phyloP scores from a whole-genome alignment of 2,797 vertebrate genomes.

The Phalanger gymnotis region DNA sequence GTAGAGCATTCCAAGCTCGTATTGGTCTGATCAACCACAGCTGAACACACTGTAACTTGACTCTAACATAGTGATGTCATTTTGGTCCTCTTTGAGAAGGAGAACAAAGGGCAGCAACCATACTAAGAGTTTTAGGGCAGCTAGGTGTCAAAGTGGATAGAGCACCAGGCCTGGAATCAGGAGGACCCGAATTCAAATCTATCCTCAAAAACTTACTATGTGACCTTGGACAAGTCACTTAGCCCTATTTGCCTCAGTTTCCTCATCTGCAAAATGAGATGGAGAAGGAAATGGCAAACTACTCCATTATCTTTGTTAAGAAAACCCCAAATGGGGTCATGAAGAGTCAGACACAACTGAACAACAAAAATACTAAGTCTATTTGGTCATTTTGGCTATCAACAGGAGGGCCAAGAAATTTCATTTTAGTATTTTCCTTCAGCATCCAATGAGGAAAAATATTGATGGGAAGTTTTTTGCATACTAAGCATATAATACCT shows the following conservation, averaged over 20 bases:
- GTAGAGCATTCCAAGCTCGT: too few species aligned
- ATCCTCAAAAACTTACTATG: not conserved
- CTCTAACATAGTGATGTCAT: too few species aligned
- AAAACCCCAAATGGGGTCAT: not conserved
- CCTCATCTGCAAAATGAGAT: not conserved
- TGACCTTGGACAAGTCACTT: not conserved
- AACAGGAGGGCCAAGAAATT: not conserved
- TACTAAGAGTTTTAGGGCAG: too few species aligned
- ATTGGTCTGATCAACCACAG: too few species aligned
- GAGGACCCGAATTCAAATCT: not conserved
- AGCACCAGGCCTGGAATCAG: not conserved
- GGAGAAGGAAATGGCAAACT: not conserved
- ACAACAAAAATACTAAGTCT: not conserved
- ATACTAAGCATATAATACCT: not conserved
- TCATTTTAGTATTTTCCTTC: not conserved
- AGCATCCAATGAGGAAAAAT: not conserved
- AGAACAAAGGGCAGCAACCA: too few species aligned
- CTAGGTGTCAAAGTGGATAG: not conserved
- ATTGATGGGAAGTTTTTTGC: not conserved
- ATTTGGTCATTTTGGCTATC: not conserved
- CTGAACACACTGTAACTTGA: too few species aligned
- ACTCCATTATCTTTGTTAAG: not conserved
- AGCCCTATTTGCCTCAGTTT: not conserved
- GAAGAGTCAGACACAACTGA: not conserved
- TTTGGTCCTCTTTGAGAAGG: too few species aligned